phyloP scores from a whole-genome alignment of 2,797 vertebrate species.

The Amblyopsis hoosieri region DNA sequence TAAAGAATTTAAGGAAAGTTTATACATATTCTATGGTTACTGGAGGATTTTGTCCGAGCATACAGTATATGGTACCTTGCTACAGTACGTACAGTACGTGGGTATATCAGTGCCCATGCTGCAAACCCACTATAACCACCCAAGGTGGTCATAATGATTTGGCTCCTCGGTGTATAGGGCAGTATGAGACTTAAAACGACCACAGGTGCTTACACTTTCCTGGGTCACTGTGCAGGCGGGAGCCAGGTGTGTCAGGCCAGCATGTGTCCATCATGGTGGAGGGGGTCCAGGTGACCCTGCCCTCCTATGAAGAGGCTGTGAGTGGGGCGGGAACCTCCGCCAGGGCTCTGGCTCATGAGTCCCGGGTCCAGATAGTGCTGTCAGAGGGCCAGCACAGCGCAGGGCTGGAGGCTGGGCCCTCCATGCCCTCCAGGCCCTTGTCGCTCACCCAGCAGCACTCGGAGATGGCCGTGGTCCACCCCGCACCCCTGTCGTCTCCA shows the following conservation, averaged over 20 bases:
- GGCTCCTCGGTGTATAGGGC: no score
- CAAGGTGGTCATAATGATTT: neutral
- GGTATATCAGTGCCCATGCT: no score
- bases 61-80: no score
- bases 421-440: slow-evolving; percentile 73
- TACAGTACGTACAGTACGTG: no score
- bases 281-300: slow-evolving; percentile 92
- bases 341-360: slow-evolving; percentile 77
- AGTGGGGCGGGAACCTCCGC: slow-evolving; percentile 71
- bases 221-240: slow-evolving; percentile 77
- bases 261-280: slow-evolving; percentile 95
- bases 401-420: slow-evolving; percentile 75
- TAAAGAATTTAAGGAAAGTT: no score
- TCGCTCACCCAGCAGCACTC: slow-evolving; percentile 77
- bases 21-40: no score
- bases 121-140: no score
- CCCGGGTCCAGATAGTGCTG: slow-evolving; percentile 88
- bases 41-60: no score
- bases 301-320: slow-evolving; percentile 95
- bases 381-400: slow-evolving; percentile 81
- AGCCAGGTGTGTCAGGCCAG: slow-evolving; percentile 88
- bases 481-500: slow-evolving; percentile 78
- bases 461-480: slow-evolving; percentile 89
- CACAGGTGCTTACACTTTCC: slow-evolving; percentile 3
- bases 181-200: neutral